Evolutionary conservation across 2,888 invertebrate genomes (phyloP).

Genomic region (Drosophila neonasuta): DNA sequence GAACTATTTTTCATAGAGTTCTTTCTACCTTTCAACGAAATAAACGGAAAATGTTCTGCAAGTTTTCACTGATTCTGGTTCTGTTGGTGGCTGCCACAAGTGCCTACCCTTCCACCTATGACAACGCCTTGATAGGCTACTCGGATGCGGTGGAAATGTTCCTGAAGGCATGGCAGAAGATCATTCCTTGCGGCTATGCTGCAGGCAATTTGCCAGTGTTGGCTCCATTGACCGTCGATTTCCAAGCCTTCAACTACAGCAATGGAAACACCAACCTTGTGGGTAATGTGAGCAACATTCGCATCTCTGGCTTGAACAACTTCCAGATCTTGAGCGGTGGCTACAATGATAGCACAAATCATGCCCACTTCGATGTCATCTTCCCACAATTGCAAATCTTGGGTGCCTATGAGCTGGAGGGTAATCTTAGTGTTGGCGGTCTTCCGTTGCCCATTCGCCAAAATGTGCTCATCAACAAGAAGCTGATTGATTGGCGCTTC

Average conservation of each 20-base stretch:
- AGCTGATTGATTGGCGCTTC: slow-evolving; percentile 54
- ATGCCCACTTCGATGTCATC: slow-evolving; percentile 59
- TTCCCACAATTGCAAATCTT: slow-evolving; percentile 62
- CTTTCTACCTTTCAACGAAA: neutral
- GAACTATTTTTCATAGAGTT: slow-evolving; percentile 17
- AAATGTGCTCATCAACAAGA: slow-evolving; percentile 54
- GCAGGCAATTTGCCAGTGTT: slow-evolving; percentile 57
- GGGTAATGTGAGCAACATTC: slow-evolving; percentile 64
- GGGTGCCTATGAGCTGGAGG: slow-evolving; percentile 56
- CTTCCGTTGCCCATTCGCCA: slow-evolving; percentile 38
- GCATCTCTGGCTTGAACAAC: slow-evolving; percentile 60
- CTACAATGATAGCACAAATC: slow-evolving; percentile 47
- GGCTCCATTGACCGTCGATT: slow-evolving; percentile 57
- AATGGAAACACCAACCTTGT: slow-evolving; percentile 39
- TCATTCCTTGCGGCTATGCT: slow-evolving; percentile 72
- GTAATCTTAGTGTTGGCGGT: slow-evolving; percentile 44
- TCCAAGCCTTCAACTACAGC: slow-evolving; percentile 25
- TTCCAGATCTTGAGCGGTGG: slow-evolving; percentile 53
- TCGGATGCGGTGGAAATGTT: slow-evolving; percentile 52
- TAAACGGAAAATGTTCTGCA: slow-evolving; percentile 1
- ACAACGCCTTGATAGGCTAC: slow-evolving; percentile 36
- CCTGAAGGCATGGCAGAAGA: slow-evolving; percentile 49
- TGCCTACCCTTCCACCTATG: slow-evolving; percentile 19
- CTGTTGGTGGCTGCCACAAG: slow-evolving; percentile 33
- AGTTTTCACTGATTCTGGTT: slow-evolving; percentile 31